These are phyloP conservation scores for Tiphia femorata DNA, from an alignment of 2,888 invertebrate species.

Conservation along the genomic window DNA sequence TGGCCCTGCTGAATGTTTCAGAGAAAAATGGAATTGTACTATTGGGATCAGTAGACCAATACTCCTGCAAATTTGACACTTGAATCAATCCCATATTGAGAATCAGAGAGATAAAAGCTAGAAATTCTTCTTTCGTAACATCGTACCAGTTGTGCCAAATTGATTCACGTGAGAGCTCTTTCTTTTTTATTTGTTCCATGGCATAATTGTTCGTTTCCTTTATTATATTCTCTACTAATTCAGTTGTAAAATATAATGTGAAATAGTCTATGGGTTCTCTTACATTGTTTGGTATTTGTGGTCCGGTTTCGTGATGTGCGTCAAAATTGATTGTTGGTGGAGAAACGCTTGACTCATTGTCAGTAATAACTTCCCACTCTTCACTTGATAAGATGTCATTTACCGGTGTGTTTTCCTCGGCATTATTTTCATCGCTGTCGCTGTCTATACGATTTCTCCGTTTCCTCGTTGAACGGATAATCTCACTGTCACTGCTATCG, in stretches of 20 bases:
- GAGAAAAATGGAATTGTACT: slow-evolving; percentile 32
- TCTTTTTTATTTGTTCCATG: slow-evolving; percentile 9
- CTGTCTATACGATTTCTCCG: slow-evolving; percentile 1
- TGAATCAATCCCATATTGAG: slow-evolving; percentile 36
- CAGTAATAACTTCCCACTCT: slow-evolving; percentile 1
- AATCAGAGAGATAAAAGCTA: slow-evolving; percentile 30
- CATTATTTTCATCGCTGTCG: not conserved
- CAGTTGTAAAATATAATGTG: slow-evolving; percentile 14
- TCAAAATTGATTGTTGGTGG: slow-evolving; percentile 8
- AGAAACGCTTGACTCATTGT: slow-evolving; percentile 14
- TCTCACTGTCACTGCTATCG: not conserved
- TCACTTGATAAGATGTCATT: not conserved
- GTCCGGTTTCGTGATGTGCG: slow-evolving; percentile 14
- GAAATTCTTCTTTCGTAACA: slow-evolving; percentile 31
- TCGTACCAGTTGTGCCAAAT: slow-evolving; percentile 31
- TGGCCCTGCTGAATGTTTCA: slow-evolving; percentile 23
- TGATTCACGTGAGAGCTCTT: slow-evolving; percentile 17
- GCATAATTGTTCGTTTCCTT: slow-evolving; percentile 26
- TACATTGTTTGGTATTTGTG: slow-evolving; percentile 24
- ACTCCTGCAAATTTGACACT: slow-evolving; percentile 24
- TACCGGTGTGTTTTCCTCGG: not conserved
- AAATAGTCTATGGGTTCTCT: slow-evolving; percentile 28
- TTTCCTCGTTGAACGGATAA: not conserved
- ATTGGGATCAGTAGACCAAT: slow-evolving; percentile 26
- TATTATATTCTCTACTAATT: slow-evolving; percentile 14